These are phyloP conservation scores for Plumapathes pennacea DNA, from an alignment of 92 coral and sea anemone species.

Conservation along the genomic window DNA sequence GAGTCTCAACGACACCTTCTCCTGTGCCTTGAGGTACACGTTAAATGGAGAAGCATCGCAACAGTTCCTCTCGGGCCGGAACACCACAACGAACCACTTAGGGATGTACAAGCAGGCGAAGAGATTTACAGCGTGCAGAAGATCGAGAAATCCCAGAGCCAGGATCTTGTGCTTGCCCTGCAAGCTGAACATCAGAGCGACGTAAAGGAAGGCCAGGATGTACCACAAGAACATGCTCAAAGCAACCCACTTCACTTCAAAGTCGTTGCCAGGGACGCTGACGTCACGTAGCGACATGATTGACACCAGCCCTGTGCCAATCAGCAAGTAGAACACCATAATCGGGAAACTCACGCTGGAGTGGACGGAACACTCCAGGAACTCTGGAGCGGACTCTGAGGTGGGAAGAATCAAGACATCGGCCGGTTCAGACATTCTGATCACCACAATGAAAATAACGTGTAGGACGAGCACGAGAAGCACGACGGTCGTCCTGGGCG, in stretches of 20 bases:
- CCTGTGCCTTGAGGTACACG: constrained; percentile 79
- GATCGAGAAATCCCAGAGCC: constrained; percentile 67
- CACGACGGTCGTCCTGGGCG: constrained; percentile 67
- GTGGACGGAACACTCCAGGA: constrained; percentile 90
- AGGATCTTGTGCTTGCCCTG: constrained; percentile 75
- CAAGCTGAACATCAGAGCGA: constrained; percentile 66
- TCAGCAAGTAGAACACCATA: constrained; percentile 68
- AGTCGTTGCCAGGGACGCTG: constrained; percentile 67
- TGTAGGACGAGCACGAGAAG: constrained; percentile 56
- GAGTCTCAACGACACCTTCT: constrained; percentile 71
- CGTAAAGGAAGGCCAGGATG: constrained; percentile 73
- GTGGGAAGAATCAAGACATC: constrained; percentile 58
- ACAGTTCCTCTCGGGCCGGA: constrained; percentile 87
- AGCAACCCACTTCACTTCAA: constrained; percentile 91
- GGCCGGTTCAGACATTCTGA: constrained; percentile 56
- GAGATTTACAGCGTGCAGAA: constrained; percentile 66
- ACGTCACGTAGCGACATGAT: constrained; percentile 74
- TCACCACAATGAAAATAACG: constrained; percentile 54
- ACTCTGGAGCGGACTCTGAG: constrained; percentile 65
- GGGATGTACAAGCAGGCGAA: constrained; percentile 79
- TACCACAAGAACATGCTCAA: constrained; percentile 78
- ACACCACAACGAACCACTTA: constrained; percentile 84
- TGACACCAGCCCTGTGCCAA: constrained; percentile 64
- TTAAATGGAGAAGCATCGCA: constrained; percentile 84
- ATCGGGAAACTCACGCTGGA: constrained; percentile 70